Evolutionary conservation across 2,113 vertebrate genomes (phyloP).

Genomic region (Sialia sialis): DNA sequence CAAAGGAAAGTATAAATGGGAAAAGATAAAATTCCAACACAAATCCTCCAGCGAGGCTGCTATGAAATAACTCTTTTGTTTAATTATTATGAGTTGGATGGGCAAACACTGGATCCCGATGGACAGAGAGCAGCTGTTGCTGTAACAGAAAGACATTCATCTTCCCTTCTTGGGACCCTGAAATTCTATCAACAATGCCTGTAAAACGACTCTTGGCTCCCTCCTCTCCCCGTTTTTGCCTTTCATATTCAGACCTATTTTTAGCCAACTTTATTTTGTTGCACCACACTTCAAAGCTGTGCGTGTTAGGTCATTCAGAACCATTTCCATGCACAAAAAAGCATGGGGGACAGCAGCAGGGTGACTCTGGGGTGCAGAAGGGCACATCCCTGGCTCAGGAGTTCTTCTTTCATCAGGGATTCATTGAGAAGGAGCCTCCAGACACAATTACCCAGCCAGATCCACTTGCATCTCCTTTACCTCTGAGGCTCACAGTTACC

Average conservation of each 20-base stretch:
- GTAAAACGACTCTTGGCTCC: slow-evolving; percentile 49
- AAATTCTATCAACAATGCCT: slow-evolving; percentile 68
- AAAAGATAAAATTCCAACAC: slow-evolving; percentile 35
- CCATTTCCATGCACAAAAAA: background rate
- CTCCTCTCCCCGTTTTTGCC: slow-evolving; percentile 16
- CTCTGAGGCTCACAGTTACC: background rate
- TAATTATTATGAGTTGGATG: slow-evolving; percentile 65
- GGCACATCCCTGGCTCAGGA: fast-evolving
- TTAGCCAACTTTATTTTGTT: slow-evolving; percentile 64
- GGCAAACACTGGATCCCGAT: slow-evolving; percentile 62
- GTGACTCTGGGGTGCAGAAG: fast-evolving
- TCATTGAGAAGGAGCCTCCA: background rate
- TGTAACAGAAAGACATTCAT: slow-evolving; percentile 70
- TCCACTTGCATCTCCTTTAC: background rate
- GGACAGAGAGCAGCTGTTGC: slow-evolving; percentile 79
- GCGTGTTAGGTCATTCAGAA: background rate
- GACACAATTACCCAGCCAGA: background rate
- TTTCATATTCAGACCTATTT: slow-evolving; percentile 73
- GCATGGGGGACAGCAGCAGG: fast-evolving
- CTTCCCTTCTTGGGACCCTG: slow-evolving; percentile 54
- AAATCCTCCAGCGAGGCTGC: slow-evolving; percentile 32
- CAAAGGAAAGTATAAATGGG: background rate
- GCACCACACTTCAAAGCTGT: background rate
- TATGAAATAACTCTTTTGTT: slow-evolving; percentile 69
- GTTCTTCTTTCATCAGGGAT: slow-evolving; percentile 14